Conservation (phyloP, 1,140 invertebrate species). For the Lucilia cuprina region DNA sequence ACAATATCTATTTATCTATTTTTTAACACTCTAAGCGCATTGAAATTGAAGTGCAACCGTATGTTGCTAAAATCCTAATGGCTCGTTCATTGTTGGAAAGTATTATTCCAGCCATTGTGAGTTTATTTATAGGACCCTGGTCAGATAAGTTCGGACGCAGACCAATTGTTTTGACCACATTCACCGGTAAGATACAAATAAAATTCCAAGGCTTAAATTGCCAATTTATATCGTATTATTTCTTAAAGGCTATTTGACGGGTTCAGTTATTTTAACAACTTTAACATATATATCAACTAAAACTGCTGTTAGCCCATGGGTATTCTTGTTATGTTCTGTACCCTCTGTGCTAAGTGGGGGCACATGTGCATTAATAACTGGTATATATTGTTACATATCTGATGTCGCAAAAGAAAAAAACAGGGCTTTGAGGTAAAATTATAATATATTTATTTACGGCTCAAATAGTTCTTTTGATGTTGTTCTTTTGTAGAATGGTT, state of each 20-base stretch:
- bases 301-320: slow-evolving; percentile 65
- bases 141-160: slow-evolving; percentile 76
- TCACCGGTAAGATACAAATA: slow-evolving; percentile 62
- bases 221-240: not conserved
- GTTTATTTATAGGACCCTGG: slow-evolving; percentile 76
- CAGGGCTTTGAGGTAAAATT: slow-evolving; percentile 63
- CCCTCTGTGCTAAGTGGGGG: slow-evolving; percentile 70
- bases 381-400: slow-evolving; percentile 70
- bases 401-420: slow-evolving; percentile 68
- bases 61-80: slow-evolving; percentile 68
- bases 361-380: slow-evolving; percentile 67
- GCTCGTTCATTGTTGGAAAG: slow-evolving; percentile 68
- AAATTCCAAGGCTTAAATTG: not conserved
- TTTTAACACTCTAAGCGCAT: slow-evolving; percentile 53
- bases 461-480: not conserved
- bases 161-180: slow-evolving; percentile 68
- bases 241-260: slow-evolving; percentile 48
- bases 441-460: not conserved
- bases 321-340: slow-evolving; percentile 67
- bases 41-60: slow-evolving; percentile 69
- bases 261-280: slow-evolving; percentile 46
- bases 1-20: slow-evolving; percentile 1
- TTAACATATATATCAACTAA: slow-evolving; percentile 49
- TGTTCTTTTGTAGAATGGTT: slow-evolving; percentile 66
- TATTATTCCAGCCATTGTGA: slow-evolving; percentile 69